Evolutionary conservation across 1,140 invertebrate genomes (phyloP).

Genomic region (Sitodiplosis mosellana): DNA sequence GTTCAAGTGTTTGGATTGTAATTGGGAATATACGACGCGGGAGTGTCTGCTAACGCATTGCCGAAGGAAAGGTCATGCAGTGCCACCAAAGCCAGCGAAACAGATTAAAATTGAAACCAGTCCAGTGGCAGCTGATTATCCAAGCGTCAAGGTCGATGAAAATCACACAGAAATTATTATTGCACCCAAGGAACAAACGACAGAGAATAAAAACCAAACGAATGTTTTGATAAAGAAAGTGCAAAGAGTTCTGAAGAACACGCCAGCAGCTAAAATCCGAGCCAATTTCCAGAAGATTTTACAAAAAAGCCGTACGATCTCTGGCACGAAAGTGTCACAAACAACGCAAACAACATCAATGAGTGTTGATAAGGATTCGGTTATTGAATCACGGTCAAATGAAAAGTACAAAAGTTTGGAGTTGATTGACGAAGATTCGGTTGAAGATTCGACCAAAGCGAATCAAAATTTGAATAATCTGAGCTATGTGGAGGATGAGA

Average conservation of each 20-base stretch:
- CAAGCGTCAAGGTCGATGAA: not conserved
- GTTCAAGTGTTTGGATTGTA: slow-evolving; percentile 32
- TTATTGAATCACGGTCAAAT: not conserved
- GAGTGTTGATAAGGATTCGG: not conserved
- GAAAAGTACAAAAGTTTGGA: not conserved
- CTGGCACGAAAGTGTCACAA: not conserved
- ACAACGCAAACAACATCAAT: not conserved
- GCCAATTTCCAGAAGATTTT: not conserved
- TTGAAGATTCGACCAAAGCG: not conserved
- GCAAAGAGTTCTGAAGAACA: not conserved
- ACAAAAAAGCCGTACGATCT: not conserved
- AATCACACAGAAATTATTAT: not conserved
- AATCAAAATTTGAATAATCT: not conserved
- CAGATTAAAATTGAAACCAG: not conserved
- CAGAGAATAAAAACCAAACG: slow-evolving; percentile 6
- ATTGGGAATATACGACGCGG: slow-evolving; percentile 29
- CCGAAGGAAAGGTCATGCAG: slow-evolving; percentile 30
- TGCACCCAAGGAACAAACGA: not conserved
- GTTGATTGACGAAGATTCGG: not conserved
- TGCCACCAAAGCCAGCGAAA: slow-evolving; percentile 5
- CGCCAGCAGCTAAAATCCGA: not conserved
- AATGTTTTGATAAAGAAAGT: not conserved
- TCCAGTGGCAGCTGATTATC: not conserved
- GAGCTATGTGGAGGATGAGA: not conserved
- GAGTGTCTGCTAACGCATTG: slow-evolving; percentile 37